phyloP scores from a whole-genome alignment of 2,888 invertebrate species.

The Hypselothyrea guttata region DNA sequence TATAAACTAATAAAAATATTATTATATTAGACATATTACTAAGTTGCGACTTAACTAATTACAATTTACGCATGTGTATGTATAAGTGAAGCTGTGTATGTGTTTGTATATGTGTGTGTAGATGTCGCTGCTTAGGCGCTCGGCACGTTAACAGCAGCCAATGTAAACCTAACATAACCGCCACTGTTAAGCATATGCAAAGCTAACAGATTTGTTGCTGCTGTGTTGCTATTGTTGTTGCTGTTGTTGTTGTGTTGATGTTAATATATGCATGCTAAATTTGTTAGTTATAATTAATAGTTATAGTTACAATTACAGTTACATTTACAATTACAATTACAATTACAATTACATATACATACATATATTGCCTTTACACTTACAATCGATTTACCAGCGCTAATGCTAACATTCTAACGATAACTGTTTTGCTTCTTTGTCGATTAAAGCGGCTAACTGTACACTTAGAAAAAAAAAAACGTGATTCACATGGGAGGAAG shows the following conservation, averaged over 20 bases:
- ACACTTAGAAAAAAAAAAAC: no score
- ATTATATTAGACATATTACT: constrained; percentile 24
- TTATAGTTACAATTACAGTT: no score
- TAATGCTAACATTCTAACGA: constrained; percentile 1
- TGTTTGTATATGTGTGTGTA: constrained; percentile 11
- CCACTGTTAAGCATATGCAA: no score
- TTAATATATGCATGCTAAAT: no score
- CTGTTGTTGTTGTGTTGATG: no score
- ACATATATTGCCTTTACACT: constrained; percentile 49
- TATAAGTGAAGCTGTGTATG: constrained; percentile 12
- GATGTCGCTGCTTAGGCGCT: neutral
- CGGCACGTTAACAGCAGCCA: no score
- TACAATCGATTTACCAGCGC: constrained; percentile 9
- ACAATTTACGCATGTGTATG: constrained; percentile 29
- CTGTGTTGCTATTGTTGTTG: no score
- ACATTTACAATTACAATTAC: no score
- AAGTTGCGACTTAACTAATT: constrained; percentile 49
- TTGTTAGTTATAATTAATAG: no score
- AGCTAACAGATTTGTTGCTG: no score
- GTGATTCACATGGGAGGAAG: no score
- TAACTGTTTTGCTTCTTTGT: constrained; percentile 18
- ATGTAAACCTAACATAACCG: no score
- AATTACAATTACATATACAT: constrained; percentile 30
- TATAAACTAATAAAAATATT: constrained; percentile 46
- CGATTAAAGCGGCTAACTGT: constrained; percentile 43